Base-by-base conservation (phyloP, 1,140 invertebrate species). In the Bombus huntii region DNA sequence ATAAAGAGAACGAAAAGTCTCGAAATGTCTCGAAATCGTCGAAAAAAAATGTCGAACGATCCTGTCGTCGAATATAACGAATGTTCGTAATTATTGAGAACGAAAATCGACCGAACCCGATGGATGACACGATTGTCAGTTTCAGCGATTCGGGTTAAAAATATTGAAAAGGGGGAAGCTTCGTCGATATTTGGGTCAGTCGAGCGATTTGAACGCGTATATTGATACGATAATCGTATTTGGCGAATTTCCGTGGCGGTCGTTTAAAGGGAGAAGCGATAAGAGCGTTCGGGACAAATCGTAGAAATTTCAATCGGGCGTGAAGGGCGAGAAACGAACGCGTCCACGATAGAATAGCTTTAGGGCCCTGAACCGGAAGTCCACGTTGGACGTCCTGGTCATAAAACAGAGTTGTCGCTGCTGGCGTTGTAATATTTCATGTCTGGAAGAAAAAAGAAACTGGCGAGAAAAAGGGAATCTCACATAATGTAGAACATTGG, bases 391-490 rank as follows among this genome's bases (percentile, higher is more conserved):
- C 76, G 73, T 83, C 39, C 78, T 53, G 78, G 72, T 89, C 87
- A 89, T 91, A 91, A 92, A 88, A 79, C 80, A 82, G 91, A 93
- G 88, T 93, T 92, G 90, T 89, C 85, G 87, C 87, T 85, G 89
- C 89, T 87, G 89, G 83, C 88, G 90, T 91, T 83, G 91, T 88
- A 89, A 93, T 93, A 93, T 93, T 90, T 92, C 92, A 93, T 86
- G 85, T 71, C 83, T 44, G 66, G 31, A 15, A 47, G 39, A 62
- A 80, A 80, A 79, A 34, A 47, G 37, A 34, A 53, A 71, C 25
- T 2, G 34, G 15, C 22, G 57, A n/a, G 72, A 34, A 81, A 72
- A 53, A 15, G 68, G 34, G 53, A 74, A 68, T 68, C 39, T 31
- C 22, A 13, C 18, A 15, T 44, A 71, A 85, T 85, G 34, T 81